Percentiles rank a stretch among this genome's conserved stretches.
These are phyloP conservation scores for Streptopelia turtur DNA, from an alignment of 2,797 vertebrate genomes.

Conservation along the genomic window DNA sequence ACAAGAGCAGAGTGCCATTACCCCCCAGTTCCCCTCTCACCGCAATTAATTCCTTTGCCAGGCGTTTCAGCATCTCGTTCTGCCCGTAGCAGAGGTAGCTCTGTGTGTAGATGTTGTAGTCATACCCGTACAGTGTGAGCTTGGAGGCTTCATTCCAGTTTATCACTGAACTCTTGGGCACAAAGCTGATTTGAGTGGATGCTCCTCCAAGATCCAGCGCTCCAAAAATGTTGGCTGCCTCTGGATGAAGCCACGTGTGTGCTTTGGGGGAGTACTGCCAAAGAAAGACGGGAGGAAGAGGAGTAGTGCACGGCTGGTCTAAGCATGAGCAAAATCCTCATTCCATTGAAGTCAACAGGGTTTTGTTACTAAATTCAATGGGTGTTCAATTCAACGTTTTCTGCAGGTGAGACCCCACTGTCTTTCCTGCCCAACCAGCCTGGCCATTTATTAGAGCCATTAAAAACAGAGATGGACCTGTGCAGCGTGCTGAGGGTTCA, in stretches of 20 bases:
- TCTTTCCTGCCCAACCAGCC: not conserved
- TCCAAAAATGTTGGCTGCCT: constrained; percentile 67
- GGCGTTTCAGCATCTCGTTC: constrained; percentile 78
- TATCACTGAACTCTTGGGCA: constrained; percentile 58
- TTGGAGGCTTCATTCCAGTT: constrained; percentile 52
- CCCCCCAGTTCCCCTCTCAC: constrained; percentile 11
- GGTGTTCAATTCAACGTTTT: not conserved
- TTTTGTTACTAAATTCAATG: not conserved
- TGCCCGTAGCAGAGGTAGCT: constrained; percentile 89
- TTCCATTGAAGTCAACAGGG: not conserved
- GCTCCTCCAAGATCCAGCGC: constrained; percentile 88
- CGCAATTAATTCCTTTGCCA: constrained; percentile 6
- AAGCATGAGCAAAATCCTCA: not conserved
- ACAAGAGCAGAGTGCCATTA: not conserved
- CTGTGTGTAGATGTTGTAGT: constrained; percentile 87
- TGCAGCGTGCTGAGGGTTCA: not conserved
- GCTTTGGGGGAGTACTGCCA: constrained; percentile 62
- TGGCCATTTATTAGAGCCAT: not conserved
- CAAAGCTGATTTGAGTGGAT: constrained; percentile 88
- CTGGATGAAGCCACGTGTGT: constrained; percentile 1
- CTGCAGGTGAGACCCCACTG: fast-evolving
- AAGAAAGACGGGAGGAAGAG: not conserved
- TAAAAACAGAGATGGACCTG: not conserved
- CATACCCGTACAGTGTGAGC: constrained; percentile 82
- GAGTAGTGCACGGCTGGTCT: not conserved